phyloP scores from a whole-genome alignment of 2,113 vertebrate species.

The Lagenorhynchus albirostris region DNA sequence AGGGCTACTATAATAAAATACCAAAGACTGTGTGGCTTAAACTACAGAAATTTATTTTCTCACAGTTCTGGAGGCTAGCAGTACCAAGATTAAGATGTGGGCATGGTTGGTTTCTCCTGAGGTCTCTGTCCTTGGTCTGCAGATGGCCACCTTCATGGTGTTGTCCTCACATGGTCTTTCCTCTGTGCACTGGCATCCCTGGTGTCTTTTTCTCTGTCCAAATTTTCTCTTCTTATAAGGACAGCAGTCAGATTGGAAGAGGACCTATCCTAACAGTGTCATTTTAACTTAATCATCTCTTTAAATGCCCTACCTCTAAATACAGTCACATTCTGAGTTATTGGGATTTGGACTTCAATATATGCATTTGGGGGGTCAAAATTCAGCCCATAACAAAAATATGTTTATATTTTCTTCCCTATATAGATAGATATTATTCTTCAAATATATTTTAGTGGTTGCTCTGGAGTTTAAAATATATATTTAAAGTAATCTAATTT shows the following conservation, averaged over 20 bases:
- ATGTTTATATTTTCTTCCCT: background rate
- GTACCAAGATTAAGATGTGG: background rate
- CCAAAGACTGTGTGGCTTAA: background rate
- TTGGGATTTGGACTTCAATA: background rate
- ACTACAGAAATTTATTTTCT: background rate
- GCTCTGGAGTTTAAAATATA: background rate
- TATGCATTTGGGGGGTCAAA: background rate
- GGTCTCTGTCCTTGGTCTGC: background rate
- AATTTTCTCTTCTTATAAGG: background rate
- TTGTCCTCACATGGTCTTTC: background rate
- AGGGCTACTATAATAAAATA: background rate
- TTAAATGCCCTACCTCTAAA: background rate
- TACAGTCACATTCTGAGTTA: background rate
- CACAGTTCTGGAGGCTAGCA: background rate
- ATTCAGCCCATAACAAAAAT: background rate
- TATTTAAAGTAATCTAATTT: background rate
- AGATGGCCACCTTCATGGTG: background rate
- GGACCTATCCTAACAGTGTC: background rate
- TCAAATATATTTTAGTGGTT: background rate
- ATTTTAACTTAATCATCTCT: background rate
- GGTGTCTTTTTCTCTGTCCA: background rate
- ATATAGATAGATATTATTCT: background rate
- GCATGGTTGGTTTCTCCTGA: background rate
- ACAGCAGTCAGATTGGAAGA: background rate
- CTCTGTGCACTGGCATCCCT: no score